Conservation (phyloP, 2,888 invertebrate species). For the Tromatobia lineatoria region DNA sequence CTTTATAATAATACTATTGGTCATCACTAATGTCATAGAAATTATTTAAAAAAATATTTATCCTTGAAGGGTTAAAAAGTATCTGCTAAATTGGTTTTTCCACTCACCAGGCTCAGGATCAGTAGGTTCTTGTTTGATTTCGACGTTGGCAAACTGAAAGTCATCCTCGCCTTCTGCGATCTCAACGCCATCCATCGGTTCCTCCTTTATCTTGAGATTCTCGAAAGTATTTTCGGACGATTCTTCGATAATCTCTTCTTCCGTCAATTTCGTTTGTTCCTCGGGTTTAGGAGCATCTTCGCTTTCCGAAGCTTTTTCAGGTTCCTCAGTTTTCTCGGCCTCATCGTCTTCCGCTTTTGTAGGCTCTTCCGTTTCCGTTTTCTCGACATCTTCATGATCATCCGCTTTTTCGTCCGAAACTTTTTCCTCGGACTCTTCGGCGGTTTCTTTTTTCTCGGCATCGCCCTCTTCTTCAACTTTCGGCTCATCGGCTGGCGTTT, state of each 20-base stretch:
- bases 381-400: constrained; percentile 81
- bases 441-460: constrained; percentile 75
- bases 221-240: constrained; percentile 66
- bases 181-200: constrained; percentile 87
- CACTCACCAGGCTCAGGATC: constrained; percentile 80
- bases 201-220: constrained; percentile 90
- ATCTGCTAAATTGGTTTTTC: constrained; percentile 59
- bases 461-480: constrained; percentile 59
- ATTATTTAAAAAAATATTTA: neutral
- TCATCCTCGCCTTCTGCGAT: constrained; percentile 72
- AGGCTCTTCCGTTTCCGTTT: constrained; percentile 55
- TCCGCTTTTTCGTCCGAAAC: constrained; percentile 82
- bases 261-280: constrained; percentile 25
- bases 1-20: neutral
- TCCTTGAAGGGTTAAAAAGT: constrained; percentile 1
- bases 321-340: constrained; percentile 11
- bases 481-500: constrained; percentile 77
- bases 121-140: constrained; percentile 80
- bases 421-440: constrained; percentile 4
- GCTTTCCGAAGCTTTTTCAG: neutral
- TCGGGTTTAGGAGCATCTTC: constrained; percentile 2
- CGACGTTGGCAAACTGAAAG: constrained; percentile 75
- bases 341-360: constrained; percentile 67
- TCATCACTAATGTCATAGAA: neutral
- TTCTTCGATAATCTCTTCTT: constrained; percentile 68